A percentile compares a stretch with the other conserved stretches of the same genome.
These are phyloP conservation scores for Catharus minimus DNA, from an alignment of 2,113 vertebrate species.

Conservation along the genomic window DNA sequence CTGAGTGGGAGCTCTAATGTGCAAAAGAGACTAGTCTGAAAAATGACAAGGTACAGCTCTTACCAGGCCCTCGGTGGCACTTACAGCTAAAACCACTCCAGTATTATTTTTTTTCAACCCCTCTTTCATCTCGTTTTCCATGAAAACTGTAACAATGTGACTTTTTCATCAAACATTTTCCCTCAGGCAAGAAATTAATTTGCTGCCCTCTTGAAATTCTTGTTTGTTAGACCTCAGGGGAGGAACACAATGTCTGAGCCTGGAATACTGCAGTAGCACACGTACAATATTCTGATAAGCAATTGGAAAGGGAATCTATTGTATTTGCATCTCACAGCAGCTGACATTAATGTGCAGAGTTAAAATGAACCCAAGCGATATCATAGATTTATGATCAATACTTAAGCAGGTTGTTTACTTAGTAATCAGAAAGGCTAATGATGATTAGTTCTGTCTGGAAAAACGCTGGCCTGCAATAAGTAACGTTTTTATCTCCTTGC, in stretches of 20 bases:
- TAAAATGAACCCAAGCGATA: background rate
- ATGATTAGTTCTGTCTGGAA: constrained; percentile 11
- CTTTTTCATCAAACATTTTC: constrained; percentile 34
- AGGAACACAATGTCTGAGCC: constrained; percentile 6
- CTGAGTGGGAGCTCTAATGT: background rate
- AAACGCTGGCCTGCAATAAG: background rate
- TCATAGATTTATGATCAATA: background rate
- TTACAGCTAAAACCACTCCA: background rate
- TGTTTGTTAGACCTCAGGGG: background rate
- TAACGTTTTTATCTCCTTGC: background rate
- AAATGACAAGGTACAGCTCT: background rate
- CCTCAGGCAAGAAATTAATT: constrained; percentile 45
- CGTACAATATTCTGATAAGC: background rate
- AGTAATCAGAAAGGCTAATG: background rate
- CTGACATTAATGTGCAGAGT: background rate
- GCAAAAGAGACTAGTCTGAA: background rate
- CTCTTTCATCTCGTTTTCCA: constrained; percentile 19
- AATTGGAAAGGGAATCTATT: background rate
- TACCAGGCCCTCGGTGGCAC: background rate
- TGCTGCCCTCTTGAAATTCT: constrained; percentile 42
- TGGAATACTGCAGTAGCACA: background rate
- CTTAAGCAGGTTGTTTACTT: background rate
- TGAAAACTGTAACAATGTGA: background rate
- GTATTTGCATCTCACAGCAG: background rate
- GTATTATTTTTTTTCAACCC: background rate